Conservation (phyloP, 2,113 vertebrate genomes). For the Orycteropus afer region DNA sequence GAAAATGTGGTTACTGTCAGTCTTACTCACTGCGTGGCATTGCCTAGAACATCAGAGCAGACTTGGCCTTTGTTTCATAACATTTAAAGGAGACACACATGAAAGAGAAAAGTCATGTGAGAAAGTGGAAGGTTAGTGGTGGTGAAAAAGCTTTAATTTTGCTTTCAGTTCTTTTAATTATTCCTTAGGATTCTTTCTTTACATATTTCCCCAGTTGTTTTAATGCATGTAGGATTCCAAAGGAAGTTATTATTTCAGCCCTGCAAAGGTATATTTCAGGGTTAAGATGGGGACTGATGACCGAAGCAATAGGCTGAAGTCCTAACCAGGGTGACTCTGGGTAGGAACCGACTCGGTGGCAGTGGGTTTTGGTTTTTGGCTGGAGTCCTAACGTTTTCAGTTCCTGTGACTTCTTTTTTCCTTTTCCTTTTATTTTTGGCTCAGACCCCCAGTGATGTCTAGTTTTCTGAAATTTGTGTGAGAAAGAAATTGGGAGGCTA, state of each 20-base stretch:
- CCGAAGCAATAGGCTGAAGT: conserved; percentile 60
- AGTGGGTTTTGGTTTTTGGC: background rate
- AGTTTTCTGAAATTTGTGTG: conserved; percentile 25
- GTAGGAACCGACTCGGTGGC: background rate
- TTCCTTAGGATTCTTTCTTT: background rate
- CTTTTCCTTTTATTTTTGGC: conserved; percentile 57
- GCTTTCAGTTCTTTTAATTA: conserved; percentile 55
- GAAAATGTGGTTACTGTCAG: conserved; percentile 2
- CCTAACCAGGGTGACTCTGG: background rate
- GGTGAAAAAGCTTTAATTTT: conserved; percentile 41
- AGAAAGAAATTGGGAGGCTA: conserved; percentile 7
- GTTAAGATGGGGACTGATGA: conserved; percentile 30
- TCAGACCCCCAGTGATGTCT: background rate
- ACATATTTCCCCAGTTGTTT: conserved; percentile 42
- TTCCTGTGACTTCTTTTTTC: background rate
- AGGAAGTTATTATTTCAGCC: conserved; percentile 49
- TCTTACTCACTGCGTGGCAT: conserved; percentile 37
- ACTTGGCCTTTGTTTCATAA: background rate
- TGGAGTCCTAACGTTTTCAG: conserved; percentile 9
- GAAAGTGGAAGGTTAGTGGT: background rate
- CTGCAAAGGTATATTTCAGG: conserved; percentile 33
- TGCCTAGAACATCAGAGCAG: background rate
- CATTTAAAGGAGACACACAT: conserved; percentile 39
- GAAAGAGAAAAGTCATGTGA: background rate
- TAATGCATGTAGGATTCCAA: conserved; percentile 26